Percentiles rank a stretch among this genome's conserved stretches.
Evolutionary conservation across 2,888 invertebrate species (phyloP).

Genomic region (Protophormia terraenovae): DNA sequence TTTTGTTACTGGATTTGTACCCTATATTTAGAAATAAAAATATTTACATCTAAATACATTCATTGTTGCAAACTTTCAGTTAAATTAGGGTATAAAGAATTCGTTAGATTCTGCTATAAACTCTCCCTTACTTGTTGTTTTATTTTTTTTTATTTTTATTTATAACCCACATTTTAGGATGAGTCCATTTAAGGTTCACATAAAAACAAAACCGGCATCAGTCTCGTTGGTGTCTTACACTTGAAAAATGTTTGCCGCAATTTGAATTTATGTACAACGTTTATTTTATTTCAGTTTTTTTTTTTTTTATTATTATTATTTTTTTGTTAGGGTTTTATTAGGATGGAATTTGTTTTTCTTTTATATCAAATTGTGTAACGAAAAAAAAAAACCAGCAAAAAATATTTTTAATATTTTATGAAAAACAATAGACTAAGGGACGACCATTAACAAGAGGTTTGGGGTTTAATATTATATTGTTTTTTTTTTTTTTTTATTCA

Average conservation of each 20-base stretch:
- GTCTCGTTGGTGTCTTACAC: background rate
- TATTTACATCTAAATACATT: no score
- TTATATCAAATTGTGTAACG: background rate
- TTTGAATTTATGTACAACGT: background rate
- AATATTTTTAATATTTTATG: background rate
- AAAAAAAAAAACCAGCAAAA: background rate
- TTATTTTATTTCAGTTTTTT: background rate
- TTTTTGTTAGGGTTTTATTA: background rate
- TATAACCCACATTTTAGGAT: background rate
- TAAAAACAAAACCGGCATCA: background rate
- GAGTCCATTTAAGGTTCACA: background rate
- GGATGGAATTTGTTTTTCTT: background rate
- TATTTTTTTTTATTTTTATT: background rate
- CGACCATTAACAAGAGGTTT: background rate
- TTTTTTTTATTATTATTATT: background rate
- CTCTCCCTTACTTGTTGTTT: background rate
- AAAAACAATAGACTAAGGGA: background rate
- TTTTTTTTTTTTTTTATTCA: no score
- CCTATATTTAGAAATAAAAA: no score
- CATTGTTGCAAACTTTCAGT: no score
- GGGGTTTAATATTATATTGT: background rate
- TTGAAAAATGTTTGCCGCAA: background rate
- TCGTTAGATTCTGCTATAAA: no score
- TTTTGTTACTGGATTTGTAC: no score
- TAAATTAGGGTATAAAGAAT: no score